phyloP scores from a whole-genome alignment of 2,113 vertebrate genomes.

The Thunnus thynnus region DNA sequence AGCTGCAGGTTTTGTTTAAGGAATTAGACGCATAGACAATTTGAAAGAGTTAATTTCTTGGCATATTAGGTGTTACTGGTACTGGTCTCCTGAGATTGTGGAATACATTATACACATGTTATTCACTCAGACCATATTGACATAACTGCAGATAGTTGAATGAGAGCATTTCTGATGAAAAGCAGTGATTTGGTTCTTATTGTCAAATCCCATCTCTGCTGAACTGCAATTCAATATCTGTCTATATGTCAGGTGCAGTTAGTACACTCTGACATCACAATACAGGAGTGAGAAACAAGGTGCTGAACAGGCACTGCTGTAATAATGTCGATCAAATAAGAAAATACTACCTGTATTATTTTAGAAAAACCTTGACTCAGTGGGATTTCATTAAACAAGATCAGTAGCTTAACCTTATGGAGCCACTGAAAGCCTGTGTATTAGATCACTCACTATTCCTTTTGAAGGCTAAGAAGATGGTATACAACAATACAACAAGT shows the following conservation, averaged over 20 bases:
- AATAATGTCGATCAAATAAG: background rate
- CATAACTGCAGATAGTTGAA: no score
- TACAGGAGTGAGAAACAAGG: background rate
- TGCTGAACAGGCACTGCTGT: constrained; percentile 37
- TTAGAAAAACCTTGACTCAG: background rate
- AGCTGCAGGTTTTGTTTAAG: no score
- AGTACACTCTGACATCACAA: background rate
- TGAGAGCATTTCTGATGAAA: no score
- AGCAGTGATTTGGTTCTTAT: no score
- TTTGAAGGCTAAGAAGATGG: background rate
- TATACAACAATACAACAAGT: constrained; percentile 6
- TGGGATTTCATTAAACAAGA: constrained; percentile 20
- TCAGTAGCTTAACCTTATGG: constrained; percentile 3
- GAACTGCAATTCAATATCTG: no score
- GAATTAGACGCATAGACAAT: no score
- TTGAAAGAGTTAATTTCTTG: no score
- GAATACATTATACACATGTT: background rate
- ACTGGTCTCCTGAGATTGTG: no score
- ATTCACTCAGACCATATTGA: background rate
- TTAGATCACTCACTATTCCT: constrained; percentile 16
- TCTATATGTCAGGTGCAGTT: background rate
- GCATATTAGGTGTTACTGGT: no score
- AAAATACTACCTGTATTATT: constrained; percentile 9
- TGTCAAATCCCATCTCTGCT: no score
- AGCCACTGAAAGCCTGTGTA: background rate